Evolutionary conservation across 1,140 invertebrate species (phyloP), one percentile per base, ranked within the genome.

Genomic region (Drosophila sturtevanti): DNA sequence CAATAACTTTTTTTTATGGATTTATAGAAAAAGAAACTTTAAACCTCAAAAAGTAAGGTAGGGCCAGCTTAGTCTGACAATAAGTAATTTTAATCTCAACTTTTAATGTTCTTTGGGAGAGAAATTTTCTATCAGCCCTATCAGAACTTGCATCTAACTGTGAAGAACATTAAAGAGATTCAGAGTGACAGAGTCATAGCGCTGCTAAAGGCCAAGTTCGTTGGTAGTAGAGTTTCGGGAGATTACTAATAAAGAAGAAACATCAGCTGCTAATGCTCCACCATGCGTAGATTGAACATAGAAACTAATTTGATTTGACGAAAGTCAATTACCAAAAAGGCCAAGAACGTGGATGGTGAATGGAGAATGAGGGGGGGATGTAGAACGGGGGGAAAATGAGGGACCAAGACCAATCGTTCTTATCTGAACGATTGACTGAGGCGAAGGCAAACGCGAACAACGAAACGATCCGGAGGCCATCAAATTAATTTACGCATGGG

Each of bases 401-500:
- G 24, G 14, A n/a, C 27, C 27, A 51, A 34, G 55, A 38, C 14
- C 38, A 21, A 10, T n/a, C n/a, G 22, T 10, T 62, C 84, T 86
- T 86, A 79, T 86, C 82, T 59, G 22, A 51, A 56, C 71, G 59
- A 44, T 79, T 70, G 67, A 31, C 68, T 68, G 68, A 72, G 60
- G 58, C 63, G 27, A 6, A 31, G 41, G 41, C 41, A 9, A 18
- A 21, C 16, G 16, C 41, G 41, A 11, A 48, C 41, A 7, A 18
- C 16, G 14, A 68, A 78, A 71, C 64, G 78, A 63, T 81, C 81
- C 81, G 61, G 77, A 68, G 66, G 73, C 82, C 71, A 69, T 87
- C 68, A 70, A 79, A 86, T 84, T 87, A 75, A 86, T 78, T 87
- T 87, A 82, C 63, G 60, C n/a, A 56, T 37, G 62, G 16, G 11